Evolutionary conservation across 1,140 invertebrate genomes (phyloP), one percentile per base, ranked within the genome.

Genomic region (Lycorma delicatula): DNA sequence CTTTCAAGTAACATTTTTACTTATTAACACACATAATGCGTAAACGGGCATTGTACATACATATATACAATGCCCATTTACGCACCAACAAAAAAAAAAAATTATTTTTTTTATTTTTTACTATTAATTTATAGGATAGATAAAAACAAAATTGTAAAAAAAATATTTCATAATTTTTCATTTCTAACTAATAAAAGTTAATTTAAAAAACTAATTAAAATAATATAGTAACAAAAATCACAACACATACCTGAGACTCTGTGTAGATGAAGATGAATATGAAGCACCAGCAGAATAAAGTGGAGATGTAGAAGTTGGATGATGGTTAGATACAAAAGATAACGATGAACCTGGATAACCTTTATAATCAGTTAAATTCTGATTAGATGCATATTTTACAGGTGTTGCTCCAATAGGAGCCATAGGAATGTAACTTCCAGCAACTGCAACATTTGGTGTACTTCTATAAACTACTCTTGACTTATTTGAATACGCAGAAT

Each of bases 391-490:
- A 36, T 66, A 70, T 34, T 69, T 70, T 16, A 58, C 58, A 12
- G 60, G 44, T 34, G 57, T 53, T 13, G 60, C 58, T 1, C 20
- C 29, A n/a, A 60, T 55, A 20, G 54, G 9, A 9, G 58, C 57
- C 22, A 64, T 46, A 13, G 64, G 62, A 9, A 64, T 54, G 49
- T 67, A 62, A n/a, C 65, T 60, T 50, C 60, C 61, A 12, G 61
- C 63, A 9, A 64, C 67, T 9, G 71, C 70, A 11, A 90, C 74
- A 66, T 85, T 89, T 0, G 87, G 87, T 0, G 87, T 87, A 63
- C 86, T 89, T 41, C 85, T 75, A 64, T 90, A 90, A 55, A 90
- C 79, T n/a, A 87, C 72, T 36, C 81, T 82, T 25, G 75, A 81
- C 70, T 85, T 86, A 52, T 76, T 78, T 50, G 75, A 69, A 58